phyloP scores from a whole-genome alignment of 2,888 invertebrate genomes.

The Trissolcus brochymenae region DNA sequence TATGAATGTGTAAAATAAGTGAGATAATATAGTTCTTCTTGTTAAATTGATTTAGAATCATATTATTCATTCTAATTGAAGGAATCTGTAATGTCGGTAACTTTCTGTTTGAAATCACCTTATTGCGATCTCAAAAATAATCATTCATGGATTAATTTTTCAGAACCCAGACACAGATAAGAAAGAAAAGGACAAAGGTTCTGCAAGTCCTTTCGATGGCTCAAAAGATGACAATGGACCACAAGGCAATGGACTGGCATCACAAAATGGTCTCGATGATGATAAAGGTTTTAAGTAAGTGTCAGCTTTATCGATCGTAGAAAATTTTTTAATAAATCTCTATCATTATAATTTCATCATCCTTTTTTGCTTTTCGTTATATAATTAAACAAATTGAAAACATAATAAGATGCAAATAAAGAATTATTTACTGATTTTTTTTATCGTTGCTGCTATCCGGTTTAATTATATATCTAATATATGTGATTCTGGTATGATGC shows the following conservation, averaged over 20 bases:
- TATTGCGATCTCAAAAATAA: no score
- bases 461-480: no score
- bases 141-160: conserved; percentile 4
- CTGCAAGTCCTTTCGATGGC: conserved; percentile 79
- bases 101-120: no score
- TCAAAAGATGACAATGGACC: conserved; percentile 79
- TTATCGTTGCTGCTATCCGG: no score
- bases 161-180: conserved; percentile 74
- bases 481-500: no score
- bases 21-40: no score
- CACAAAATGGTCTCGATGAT: conserved; percentile 87
- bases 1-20: no score
- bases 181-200: conserved; percentile 79
- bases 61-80: no score
- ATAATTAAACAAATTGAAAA: background rate
- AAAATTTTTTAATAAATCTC: conserved; percentile 12
- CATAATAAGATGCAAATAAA: background rate
- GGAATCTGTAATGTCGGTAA: no score
- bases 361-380: background rate
- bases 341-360: background rate
- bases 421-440: no score
- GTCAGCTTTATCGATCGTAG: conserved; percentile 31
- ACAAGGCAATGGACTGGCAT: conserved; percentile 78
- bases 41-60: no score
- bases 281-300: conserved; percentile 94